These are phyloP conservation scores for Indicator indicator DNA, from an alignment of 2,113 vertebrate species.

Conservation along the genomic window DNA sequence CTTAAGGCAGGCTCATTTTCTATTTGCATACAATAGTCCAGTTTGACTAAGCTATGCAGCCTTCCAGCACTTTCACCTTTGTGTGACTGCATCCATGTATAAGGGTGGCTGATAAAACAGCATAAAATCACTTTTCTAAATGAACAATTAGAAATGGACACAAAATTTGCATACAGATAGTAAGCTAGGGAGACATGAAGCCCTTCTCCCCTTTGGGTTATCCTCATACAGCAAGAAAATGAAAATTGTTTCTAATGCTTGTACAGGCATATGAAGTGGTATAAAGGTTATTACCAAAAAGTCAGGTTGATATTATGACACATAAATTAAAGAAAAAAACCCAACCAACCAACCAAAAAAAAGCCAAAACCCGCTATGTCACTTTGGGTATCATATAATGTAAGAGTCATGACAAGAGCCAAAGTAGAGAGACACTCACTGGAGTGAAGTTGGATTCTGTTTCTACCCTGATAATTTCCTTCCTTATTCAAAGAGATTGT, in stretches of 20 bases:
- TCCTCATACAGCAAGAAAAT: constrained; percentile 46
- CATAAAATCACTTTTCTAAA: constrained; percentile 58
- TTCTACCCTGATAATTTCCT: constrained; percentile 40
- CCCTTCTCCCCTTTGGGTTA: constrained; percentile 20
- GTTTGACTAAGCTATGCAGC: constrained; percentile 1
- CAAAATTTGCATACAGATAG: constrained; percentile 60
- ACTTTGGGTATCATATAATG: neutral
- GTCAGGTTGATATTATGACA: neutral
- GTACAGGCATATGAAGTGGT: neutral
- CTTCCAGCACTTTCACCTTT: neutral
- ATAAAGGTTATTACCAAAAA: neutral
- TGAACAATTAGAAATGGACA: constrained; percentile 66
- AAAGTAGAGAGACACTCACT: neutral
- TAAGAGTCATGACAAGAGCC: neutral
- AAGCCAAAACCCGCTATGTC: neutral
- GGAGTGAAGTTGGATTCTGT: neutral
- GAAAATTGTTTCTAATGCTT: constrained; percentile 25
- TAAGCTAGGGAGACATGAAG: constrained; percentile 60
- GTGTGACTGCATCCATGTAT: neutral
- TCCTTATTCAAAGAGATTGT: constrained; percentile 34
- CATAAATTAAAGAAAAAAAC: neutral
- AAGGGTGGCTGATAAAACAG: constrained; percentile 41
- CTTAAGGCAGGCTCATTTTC: constrained; percentile 39
- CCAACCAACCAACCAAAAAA: no score
- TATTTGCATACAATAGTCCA: constrained; percentile 38